phyloP scores from a whole-genome alignment of 2,113 vertebrate species.

The Tor tambroides region DNA sequence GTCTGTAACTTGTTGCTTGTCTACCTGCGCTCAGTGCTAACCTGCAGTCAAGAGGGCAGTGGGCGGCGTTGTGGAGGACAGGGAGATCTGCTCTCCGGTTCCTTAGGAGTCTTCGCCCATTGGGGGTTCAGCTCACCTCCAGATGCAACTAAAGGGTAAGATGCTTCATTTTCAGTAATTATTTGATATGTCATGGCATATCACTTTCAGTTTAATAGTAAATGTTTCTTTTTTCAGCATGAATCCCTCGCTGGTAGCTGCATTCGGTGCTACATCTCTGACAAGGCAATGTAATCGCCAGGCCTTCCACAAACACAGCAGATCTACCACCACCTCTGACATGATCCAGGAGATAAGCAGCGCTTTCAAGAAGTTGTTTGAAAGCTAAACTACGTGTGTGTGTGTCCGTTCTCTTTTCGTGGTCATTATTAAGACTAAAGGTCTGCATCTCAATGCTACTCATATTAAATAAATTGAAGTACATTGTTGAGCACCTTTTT shows the following conservation, averaged over 20 bases:
- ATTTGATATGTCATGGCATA: neutral
- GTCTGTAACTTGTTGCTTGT: neutral
- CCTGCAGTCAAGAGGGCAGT: constrained; percentile 87
- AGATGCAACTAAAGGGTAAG: too few species aligned
- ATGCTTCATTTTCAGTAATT: neutral
- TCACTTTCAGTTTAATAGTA: neutral
- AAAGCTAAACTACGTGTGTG: constrained; percentile 76
- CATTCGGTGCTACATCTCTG: constrained; percentile 88
- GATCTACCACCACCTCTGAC: constrained; percentile 90
- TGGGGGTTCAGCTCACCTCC: constrained; percentile 82
- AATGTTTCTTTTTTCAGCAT: constrained; percentile 59
- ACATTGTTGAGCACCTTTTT: neutral
- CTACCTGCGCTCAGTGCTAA: constrained; percentile 77
- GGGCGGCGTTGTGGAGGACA: constrained; percentile 93
- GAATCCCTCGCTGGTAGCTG: constrained; percentile 89
- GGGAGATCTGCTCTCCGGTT: constrained; percentile 92
- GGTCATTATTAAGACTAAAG: constrained; percentile 12
- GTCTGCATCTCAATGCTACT: neutral
- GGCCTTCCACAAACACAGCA: constrained; percentile 88
- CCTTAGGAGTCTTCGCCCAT: constrained; percentile 88
- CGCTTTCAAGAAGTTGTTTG: constrained; percentile 90
- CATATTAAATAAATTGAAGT: neutral
- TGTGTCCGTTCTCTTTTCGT: neutral
- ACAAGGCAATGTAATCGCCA: constrained; percentile 90
- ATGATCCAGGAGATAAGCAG: constrained; percentile 92